Evolutionary conservation across 2,113 vertebrate genomes (phyloP).

Genomic region (Lagopus leucura): DNA sequence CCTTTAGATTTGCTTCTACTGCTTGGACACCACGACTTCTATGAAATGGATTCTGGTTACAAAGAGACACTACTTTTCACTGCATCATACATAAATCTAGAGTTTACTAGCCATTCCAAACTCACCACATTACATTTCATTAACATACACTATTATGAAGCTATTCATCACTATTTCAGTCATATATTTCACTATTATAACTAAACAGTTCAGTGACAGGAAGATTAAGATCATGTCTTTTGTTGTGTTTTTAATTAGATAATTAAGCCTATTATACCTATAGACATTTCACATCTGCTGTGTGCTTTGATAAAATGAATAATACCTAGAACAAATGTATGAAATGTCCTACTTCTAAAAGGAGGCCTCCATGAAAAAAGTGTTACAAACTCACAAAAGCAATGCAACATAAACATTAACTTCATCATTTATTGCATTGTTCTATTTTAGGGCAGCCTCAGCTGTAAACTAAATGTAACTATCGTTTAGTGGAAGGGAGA

Average conservation of each 20-base stretch:
- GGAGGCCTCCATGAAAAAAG: not conserved
- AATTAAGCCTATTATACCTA: not conserved
- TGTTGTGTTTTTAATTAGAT: not conserved
- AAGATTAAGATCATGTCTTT: not conserved
- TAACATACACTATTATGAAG: not conserved
- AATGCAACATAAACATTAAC: not conserved
- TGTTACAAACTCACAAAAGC: not conserved
- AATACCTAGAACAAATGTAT: not conserved
- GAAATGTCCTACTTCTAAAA: not conserved
- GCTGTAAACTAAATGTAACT: not conserved
- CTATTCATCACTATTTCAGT: conserved; percentile 16
- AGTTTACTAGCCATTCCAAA: conserved; percentile 19
- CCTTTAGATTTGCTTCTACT: conserved; percentile 64
- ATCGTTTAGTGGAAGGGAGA: not conserved
- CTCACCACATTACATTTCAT: not conserved
- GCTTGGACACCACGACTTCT: conserved; percentile 56
- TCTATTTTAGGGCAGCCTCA: conserved; percentile 21
- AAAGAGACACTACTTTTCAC: conserved; percentile 51
- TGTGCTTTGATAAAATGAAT: not conserved
- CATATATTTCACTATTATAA: not conserved
- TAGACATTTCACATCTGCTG: not conserved
- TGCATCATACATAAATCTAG: not conserved
- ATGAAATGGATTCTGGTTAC: conserved; percentile 65
- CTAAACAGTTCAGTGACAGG: not conserved
- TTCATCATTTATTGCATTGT: not conserved